Conservation (phyloP, 2,113 vertebrate genomes). For the Apteryx owenii region DNA sequence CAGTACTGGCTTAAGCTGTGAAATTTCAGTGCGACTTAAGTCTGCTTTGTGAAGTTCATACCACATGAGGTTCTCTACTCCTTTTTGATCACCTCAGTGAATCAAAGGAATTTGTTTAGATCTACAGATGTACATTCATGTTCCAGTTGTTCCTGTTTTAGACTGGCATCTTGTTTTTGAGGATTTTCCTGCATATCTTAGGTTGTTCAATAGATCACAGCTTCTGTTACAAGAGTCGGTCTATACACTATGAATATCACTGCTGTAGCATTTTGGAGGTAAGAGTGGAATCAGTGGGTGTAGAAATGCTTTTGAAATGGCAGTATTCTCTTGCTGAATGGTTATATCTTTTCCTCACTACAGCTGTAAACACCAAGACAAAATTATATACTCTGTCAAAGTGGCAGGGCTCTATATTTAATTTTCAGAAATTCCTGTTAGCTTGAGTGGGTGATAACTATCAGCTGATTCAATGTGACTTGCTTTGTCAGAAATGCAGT, state of each 20-base stretch:
- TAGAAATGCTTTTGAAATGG: neutral
- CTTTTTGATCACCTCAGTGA: neutral
- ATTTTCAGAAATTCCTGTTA: neutral
- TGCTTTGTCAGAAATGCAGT: slow-evolving; percentile 11
- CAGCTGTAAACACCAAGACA: neutral
- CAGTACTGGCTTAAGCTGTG: neutral
- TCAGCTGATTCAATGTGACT: slow-evolving; percentile 4
- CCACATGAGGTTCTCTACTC: neutral
- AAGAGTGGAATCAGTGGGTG: neutral
- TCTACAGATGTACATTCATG: neutral
- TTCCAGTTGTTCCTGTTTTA: neutral
- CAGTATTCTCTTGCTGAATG: neutral
- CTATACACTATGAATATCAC: neutral
- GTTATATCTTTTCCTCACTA: neutral
- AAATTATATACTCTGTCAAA: neutral
- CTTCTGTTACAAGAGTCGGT: neutral
- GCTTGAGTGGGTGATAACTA: neutral
- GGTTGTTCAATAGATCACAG: neutral
- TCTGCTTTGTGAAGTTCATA: neutral
- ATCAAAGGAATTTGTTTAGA: neutral
- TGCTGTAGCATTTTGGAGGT: neutral
- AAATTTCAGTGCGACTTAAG: neutral
- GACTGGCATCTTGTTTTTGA: neutral
- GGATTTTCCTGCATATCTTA: neutral
- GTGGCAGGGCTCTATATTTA: neutral